A percentile compares a stretch with the other conserved stretches of the same genome.
Conservation (phyloP, 2,113 vertebrate species). For the Gallinago undulata region DNA sequence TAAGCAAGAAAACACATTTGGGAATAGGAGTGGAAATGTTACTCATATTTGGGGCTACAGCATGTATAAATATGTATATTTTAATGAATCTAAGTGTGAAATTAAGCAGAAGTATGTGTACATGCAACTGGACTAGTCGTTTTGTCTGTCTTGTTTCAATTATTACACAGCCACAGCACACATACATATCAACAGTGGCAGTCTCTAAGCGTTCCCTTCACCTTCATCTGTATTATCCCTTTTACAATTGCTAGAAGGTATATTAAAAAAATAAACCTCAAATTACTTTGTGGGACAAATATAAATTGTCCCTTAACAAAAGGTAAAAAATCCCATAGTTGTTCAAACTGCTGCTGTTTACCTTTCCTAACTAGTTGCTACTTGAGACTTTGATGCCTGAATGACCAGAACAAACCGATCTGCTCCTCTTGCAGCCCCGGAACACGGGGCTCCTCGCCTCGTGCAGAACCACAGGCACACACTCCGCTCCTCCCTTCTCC, state of each 20-base stretch:
- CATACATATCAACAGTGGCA: not conserved
- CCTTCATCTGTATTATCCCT: not conserved
- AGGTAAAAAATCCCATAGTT: not conserved
- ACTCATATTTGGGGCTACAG: not conserved
- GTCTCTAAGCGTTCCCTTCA: not conserved
- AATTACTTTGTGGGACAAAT: not conserved
- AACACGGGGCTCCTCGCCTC: fast-evolving
- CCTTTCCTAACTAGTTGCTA: fast-evolving
- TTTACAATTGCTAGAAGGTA: not conserved
- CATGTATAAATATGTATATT: not conserved
- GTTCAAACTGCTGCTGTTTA: not conserved
- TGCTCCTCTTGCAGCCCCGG: not conserved
- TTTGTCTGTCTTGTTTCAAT: not conserved
- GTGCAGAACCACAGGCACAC: not conserved
- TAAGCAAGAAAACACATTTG: not conserved
- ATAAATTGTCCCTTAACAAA: not conserved
- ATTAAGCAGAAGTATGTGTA: not conserved
- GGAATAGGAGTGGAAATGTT: not conserved
- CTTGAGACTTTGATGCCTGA: not conserved
- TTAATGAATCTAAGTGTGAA: not conserved
- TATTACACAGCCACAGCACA: not conserved
- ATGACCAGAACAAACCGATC: not conserved
- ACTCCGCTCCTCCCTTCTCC: fast-evolving
- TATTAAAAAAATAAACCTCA: not conserved
- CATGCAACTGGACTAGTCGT: not conserved